Evolutionary conservation across 2,888 invertebrate species (phyloP).

Genomic region (Clitarchus hookeri): DNA sequence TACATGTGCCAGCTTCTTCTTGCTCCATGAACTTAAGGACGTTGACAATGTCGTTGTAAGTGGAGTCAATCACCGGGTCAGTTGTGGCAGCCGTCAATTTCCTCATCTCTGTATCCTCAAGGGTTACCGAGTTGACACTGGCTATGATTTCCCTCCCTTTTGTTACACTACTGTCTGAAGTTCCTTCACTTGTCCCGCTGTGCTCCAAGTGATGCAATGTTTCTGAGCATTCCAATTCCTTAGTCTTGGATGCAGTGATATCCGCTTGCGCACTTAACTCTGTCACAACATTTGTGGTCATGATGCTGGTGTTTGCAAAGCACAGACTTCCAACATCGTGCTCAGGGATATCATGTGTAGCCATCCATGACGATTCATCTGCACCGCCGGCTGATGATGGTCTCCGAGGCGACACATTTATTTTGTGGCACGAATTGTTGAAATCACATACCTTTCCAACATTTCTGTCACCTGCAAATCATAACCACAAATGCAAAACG

Average conservation of each 20-base stretch:
- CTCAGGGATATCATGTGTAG: not conserved
- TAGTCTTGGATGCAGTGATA: not conserved
- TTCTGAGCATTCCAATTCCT: not conserved
- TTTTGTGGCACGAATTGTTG: not conserved
- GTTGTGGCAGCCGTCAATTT: constrained; percentile 5
- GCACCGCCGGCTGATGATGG: not conserved
- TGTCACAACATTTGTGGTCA: not conserved
- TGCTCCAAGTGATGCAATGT: not conserved
- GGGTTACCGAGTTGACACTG: not conserved
- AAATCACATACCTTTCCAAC: not conserved
- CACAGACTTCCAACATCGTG: not conserved
- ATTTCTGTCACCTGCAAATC: not conserved
- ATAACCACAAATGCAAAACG: not conserved
- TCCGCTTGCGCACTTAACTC: not conserved
- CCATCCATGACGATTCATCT: not conserved
- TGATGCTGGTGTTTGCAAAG: not conserved
- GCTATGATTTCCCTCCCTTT: too few species aligned
- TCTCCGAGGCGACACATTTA: not conserved
- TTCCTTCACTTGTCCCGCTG: not conserved
- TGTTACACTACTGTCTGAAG: not conserved
- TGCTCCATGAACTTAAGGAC: constrained; percentile 57
- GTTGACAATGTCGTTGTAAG: constrained; percentile 56
- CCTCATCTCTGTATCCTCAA: not conserved
- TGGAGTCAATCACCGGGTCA: constrained; percentile 37
- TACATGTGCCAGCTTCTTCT: constrained; percentile 49